A percentile compares a stretch with the other conserved stretches of the same genome.
These are phyloP conservation scores for Aphidius gifuensis DNA, from an alignment of 1,140 invertebrate species.

Conservation along the genomic window DNA sequence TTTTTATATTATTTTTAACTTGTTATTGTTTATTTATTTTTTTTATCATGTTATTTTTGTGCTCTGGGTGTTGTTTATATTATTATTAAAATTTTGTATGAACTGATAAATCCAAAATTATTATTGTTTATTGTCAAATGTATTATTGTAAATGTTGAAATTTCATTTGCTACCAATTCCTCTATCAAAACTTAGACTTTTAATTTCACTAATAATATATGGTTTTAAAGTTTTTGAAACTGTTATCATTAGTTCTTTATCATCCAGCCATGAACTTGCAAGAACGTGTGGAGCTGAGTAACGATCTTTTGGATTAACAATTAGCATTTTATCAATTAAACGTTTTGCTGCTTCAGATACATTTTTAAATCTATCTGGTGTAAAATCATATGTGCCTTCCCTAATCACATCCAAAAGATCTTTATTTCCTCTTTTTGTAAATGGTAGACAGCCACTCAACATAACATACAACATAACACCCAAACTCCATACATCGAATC, in stretches of 20 bases:
- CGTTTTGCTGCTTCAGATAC: background rate
- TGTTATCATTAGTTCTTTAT: background rate
- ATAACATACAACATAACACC: slow-evolving; percentile 79
- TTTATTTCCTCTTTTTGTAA: slow-evolving; percentile 33
- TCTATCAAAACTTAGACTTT: no score
- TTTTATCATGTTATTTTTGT: no score
- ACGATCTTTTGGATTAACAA: background rate
- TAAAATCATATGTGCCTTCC: slow-evolving; percentile 39
- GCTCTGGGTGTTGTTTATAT: no score
- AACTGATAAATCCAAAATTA: no score
- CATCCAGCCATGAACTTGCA: background rate
- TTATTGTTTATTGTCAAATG: no score
- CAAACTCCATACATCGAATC: slow-evolving; percentile 87
- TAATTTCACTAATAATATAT: no score
- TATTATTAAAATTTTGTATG: no score
- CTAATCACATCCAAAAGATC: slow-evolving; percentile 44
- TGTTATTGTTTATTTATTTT: no score
- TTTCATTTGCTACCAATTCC: no score
- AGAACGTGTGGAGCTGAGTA: background rate
- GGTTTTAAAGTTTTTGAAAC: no score
- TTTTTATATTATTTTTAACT: no score
- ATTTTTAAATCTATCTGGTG: background rate
- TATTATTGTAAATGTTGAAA: no score
- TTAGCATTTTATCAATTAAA: background rate
- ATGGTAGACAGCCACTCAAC: slow-evolving; percentile 49